Evolutionary conservation across 2,888 invertebrate genomes (phyloP), one percentile per base, ranked within the genome.

Genomic region (Sepiola atlantica): DNA sequence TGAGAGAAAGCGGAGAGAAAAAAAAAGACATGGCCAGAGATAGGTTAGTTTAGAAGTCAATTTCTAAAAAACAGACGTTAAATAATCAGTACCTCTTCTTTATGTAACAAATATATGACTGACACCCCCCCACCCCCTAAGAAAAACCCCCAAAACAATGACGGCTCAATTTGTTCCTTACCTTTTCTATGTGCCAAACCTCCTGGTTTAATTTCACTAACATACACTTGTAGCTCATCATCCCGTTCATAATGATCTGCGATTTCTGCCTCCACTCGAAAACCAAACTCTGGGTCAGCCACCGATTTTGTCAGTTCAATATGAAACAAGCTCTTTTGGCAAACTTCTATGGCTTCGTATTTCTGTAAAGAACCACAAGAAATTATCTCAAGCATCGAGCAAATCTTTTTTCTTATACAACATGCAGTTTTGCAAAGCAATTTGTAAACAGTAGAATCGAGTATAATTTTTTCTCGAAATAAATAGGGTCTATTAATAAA

Each of bases 161-260:
- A 45, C 8, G 8, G 8, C 45, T 45, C n/a, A n/a, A 77, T 16
- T 57, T 21, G 3, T 35, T 91, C 32, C 95, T 95, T 98, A 99
- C 99, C 99, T 98, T 99, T 99, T 97, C 98, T 98, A 98, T 99
- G 99, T 94, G 99, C 99, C 94, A 99, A 98, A 97, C 99, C 99
- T 97, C 99, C 98, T 97, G 99, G 99, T 97, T 99, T 99, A 94
- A 99, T 99, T 95, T 99, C 98, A 97, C 99, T 99, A 96, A 99
- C 99, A 98, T 99, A 99, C 97, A 99, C 99, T 98, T 99, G 99
- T 93, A 99, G 98, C 97, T 99, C 99, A 97, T 99, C 99, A 97
- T 99, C 99, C 94, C 99, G 98, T 97, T 99, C 99, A 21, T 99
- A 98, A 97, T 99, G 99, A 97, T 99, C 99, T 95, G 99, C 99